Conservation (phyloP, 1,140 invertebrate species). For the Bombus superbus region DNA sequence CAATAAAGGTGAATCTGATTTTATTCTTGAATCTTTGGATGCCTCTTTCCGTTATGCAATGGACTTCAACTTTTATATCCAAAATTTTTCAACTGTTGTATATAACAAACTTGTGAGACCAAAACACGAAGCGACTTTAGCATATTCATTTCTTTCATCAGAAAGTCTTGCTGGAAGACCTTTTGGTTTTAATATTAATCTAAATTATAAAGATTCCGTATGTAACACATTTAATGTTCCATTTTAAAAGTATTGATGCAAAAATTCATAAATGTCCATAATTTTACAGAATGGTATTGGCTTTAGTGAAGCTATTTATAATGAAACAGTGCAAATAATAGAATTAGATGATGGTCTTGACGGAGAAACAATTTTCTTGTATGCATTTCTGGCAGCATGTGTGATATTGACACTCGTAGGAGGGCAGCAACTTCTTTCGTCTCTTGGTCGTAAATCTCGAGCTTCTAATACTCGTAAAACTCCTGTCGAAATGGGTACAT, state of each 20-base stretch:
- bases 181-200: conserved; percentile 96
- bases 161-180: conserved; percentile 97
- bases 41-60: conserved; percentile 99
- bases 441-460: conserved; percentile 86
- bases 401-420: conserved; percentile 93
- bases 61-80: conserved; percentile 99
- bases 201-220: conserved; percentile 95
- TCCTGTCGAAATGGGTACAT: conserved; percentile 89
- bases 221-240: conserved; percentile 64
- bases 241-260: not conserved
- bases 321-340: conserved; percentile 98
- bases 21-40: conserved; percentile 96
- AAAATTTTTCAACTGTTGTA: conserved; percentile 97
- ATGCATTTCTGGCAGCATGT: conserved; percentile 95
- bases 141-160: conserved; percentile 97
- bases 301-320: conserved; percentile 97
- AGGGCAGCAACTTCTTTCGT: conserved; percentile 94
- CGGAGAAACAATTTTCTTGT: conserved; percentile 99
- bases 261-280: conserved; percentile 36
- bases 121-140: conserved; percentile 95
- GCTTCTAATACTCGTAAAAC: conserved; percentile 85
- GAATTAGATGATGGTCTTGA: conserved; percentile 98
- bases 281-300: conserved; percentile 86
- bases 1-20: conserved; percentile 96
- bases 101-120: conserved; percentile 95